Evolutionary conservation across 2,797 vertebrate species (phyloP).

Genomic region (Gambusia yucatana): DNA sequence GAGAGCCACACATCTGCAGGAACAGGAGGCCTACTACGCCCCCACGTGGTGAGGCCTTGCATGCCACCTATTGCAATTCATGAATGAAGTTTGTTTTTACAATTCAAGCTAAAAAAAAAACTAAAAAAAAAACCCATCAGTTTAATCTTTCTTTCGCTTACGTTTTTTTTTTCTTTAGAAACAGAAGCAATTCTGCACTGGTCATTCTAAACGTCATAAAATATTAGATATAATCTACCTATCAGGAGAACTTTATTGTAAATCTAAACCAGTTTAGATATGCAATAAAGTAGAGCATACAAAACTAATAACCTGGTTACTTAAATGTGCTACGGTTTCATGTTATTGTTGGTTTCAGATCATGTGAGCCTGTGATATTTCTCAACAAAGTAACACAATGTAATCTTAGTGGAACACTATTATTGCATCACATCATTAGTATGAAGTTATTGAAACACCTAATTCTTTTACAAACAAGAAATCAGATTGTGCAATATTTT

Average conservation of each 20-base stretch:
- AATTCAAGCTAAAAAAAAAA: neutral
- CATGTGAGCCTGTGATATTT: neutral
- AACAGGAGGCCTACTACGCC: constrained; percentile 44
- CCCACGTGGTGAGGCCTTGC: constrained; percentile 57
- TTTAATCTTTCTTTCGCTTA: neutral
- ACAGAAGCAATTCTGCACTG: neutral
- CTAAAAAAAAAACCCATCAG: neutral
- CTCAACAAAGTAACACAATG: neutral
- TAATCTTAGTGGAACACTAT: neutral
- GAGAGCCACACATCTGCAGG: constrained; percentile 25
- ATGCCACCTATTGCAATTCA: constrained; percentile 32
- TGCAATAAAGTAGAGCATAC: neutral
- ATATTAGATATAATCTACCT: constrained; percentile 1
- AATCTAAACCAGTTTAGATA: neutral
- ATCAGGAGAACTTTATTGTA: neutral
- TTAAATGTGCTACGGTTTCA: neutral
- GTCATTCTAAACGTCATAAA: neutral
- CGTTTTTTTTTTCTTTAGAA: neutral
- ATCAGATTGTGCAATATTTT: neutral
- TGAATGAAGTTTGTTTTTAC: constrained; percentile 44
- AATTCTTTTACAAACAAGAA: neutral
- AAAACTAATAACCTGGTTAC: constrained; percentile 1
- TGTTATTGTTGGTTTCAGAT: neutral
- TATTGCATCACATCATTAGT: neutral
- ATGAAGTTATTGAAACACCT: neutral